Percentiles rank a stretch among this genome's conserved stretches.
phyloP scores from a whole-genome alignment of 2,888 invertebrate genomes.

The Spodoptera picta region DNA sequence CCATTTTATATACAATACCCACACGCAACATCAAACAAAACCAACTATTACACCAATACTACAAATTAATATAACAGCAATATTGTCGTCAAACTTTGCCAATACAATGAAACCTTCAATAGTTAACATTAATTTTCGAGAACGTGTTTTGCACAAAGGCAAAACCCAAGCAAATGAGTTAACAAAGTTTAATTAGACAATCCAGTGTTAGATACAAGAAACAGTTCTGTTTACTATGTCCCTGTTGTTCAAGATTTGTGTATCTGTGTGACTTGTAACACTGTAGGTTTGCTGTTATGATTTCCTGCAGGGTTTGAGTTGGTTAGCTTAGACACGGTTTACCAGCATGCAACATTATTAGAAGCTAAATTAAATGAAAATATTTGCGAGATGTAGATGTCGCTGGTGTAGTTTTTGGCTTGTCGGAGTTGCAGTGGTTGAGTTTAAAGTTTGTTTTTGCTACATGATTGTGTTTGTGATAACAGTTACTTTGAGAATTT shows the following conservation, averaged over 20 bases:
- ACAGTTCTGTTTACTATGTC: constrained; percentile 37
- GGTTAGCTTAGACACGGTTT: too few relatives aligned
- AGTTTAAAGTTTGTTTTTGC: too few relatives aligned
- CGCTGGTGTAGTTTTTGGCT: too few relatives aligned
- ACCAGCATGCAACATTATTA: too few relatives aligned
- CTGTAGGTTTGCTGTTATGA: constrained; percentile 30
- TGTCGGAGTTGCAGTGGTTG: too few relatives aligned
- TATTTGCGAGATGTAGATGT: too few relatives aligned
- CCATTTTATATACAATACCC: too few relatives aligned
- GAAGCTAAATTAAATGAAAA: too few relatives aligned
- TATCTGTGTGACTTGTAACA: constrained; percentile 25
- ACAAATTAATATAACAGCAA: constrained; percentile 9
- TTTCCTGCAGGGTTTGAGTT: constrained; percentile 27
- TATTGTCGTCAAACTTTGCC: constrained; percentile 39
- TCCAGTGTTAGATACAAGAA: constrained; percentile 46
- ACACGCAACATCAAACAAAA: too few relatives aligned
- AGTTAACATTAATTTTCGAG: constrained; percentile 38
- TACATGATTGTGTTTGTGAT: too few relatives aligned
- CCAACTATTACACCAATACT: too few relatives aligned
- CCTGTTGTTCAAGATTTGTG: constrained; percentile 38
- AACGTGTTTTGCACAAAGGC: constrained; percentile 48
- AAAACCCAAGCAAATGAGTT: constrained; percentile 54
- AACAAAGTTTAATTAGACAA: constrained; percentile 54
- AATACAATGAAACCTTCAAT: constrained; percentile 43
- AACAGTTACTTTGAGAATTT: too few relatives aligned